Evolutionary conservation across 2,888 invertebrate species (phyloP).

Genomic region (Aporophyla lueneburgensis): DNA sequence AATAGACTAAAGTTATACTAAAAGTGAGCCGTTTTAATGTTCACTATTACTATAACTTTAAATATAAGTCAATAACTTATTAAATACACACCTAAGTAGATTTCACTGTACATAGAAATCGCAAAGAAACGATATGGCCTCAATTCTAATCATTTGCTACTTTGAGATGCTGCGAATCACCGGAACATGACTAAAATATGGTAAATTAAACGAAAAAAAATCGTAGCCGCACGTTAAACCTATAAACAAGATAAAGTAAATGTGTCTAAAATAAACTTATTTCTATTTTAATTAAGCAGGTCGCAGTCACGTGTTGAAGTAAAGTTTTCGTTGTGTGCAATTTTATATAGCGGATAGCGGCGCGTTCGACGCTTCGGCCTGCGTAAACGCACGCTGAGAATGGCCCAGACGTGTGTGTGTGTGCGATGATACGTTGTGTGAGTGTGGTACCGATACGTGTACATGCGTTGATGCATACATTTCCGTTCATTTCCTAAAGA

Average conservation of each 20-base stretch:
- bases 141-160: conserved; percentile 24
- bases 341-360: conserved; percentile 35
- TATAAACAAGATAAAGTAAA: not conserved
- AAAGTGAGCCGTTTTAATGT: not conserved
- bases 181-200: conserved; percentile 1
- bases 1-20: not conserved
- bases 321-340: conserved; percentile 37
- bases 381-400: conserved; percentile 29
- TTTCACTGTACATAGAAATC: conserved; percentile 46
- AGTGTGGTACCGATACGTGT: conserved; percentile 33
- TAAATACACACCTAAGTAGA: conserved; percentile 22
- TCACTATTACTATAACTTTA: conserved; percentile 12
- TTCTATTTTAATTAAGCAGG: conserved; percentile 34
- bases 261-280: conserved; percentile 1
- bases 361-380: conserved; percentile 1
- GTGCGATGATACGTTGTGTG: not conserved
- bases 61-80: conserved; percentile 7
- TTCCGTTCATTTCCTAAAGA: conserved; percentile 39
- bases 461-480: conserved; percentile 23
- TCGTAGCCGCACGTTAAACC: not conserved
- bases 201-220: conserved; percentile 11
- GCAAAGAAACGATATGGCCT: conserved; percentile 45
- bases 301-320: conserved; percentile 15
- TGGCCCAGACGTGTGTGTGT: conserved; percentile 13
- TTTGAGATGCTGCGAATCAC: conserved; percentile 7